Evolutionary conservation across 1,140 invertebrate genomes (phyloP).

Genomic region (Phortica variegata): DNA sequence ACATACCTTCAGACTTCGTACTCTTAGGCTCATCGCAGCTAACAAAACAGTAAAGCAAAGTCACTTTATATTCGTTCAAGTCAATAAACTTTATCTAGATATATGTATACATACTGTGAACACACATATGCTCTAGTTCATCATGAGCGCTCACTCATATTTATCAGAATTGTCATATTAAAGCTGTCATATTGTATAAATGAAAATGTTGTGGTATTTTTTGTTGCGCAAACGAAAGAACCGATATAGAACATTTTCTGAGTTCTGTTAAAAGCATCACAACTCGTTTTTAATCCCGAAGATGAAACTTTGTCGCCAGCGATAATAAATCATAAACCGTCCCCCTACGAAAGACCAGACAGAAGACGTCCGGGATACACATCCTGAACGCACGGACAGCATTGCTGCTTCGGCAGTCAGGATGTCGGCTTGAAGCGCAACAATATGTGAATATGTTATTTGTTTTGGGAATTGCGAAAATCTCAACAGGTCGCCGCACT

Average conservation of each 20-base stretch:
- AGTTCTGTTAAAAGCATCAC: conserved; percentile 30
- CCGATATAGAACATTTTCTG: neutral
- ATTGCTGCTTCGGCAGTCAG: conserved; percentile 1
- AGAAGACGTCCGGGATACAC: no score
- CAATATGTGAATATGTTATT: conserved; percentile 58
- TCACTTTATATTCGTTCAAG: no score
- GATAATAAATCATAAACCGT: conserved; percentile 55
- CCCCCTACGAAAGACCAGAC: conserved; percentile 8
- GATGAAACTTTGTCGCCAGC: conserved; percentile 45
- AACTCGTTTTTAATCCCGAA: conserved; percentile 47
- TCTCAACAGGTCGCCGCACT: conserved; percentile 58
- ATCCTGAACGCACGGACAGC: conserved; percentile 7
- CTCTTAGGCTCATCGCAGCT: no score
- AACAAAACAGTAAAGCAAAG: no score
- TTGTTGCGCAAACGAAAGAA: neutral
- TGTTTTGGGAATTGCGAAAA: conserved; percentile 57
- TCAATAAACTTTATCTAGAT: no score
- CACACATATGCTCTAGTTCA: no score
- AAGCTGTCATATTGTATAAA: conserved; percentile 52
- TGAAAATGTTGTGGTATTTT: conserved; percentile 18
- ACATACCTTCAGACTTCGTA: no score
- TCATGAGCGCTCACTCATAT: no score
- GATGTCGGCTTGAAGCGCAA: conserved; percentile 21
- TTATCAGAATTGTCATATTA: conserved; percentile 38
- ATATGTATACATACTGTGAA: no score